phyloP scores from a whole-genome alignment of 2,797 vertebrate species.

The Molossus molossus region DNA sequence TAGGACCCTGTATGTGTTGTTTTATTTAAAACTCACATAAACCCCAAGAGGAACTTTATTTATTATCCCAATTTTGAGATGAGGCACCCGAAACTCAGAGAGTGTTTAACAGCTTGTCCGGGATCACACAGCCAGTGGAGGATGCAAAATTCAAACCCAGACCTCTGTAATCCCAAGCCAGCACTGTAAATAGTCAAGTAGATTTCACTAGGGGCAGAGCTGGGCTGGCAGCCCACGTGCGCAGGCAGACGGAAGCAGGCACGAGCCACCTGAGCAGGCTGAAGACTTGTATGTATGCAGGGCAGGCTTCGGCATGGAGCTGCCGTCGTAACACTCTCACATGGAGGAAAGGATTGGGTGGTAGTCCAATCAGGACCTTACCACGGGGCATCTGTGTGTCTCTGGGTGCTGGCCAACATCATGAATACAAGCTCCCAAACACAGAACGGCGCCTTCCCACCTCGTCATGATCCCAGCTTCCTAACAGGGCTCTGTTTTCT shows the following conservation, averaged over 20 bases:
- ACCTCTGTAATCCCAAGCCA: neutral
- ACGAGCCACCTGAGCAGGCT: neutral
- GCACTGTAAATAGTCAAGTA: neutral
- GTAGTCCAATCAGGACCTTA: neutral
- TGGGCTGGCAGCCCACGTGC: neutral
- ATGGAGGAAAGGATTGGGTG: neutral
- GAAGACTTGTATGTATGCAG: neutral
- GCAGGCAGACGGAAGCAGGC: neutral
- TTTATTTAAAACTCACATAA: conserved; percentile 29
- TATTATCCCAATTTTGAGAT: neutral
- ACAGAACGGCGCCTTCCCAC: neutral
- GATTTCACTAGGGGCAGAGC: neutral
- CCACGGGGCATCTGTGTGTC: neutral
- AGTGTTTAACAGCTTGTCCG: conserved; percentile 50
- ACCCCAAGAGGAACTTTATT: neutral
- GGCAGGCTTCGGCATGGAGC: neutral
- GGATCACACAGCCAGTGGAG: neutral
- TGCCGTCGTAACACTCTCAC: neutral
- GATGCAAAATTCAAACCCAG: conserved; percentile 35
- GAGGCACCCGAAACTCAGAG: conserved; percentile 5
- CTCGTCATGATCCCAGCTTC: neutral
- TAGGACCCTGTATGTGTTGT: neutral
- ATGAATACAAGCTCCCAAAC: neutral
- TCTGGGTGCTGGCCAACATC: neutral
- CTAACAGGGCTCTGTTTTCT: neutral